These are phyloP conservation scores for Acrobasis suavella DNA, from an alignment of 2,888 invertebrate genomes.

Conservation along the genomic window DNA sequence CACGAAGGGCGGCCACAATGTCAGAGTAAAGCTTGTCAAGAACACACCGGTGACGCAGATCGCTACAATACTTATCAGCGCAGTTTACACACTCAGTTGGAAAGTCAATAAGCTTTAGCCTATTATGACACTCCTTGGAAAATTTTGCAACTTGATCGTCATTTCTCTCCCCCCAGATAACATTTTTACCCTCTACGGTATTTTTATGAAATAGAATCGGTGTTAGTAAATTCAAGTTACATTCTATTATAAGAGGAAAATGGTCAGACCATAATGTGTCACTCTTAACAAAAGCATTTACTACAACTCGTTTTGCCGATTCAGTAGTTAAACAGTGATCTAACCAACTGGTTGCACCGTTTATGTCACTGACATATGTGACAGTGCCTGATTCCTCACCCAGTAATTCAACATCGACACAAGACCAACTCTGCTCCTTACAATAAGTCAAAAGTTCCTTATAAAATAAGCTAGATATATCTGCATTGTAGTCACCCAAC, in stretches of 20 bases:
- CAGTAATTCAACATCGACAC: constrained; percentile 1
- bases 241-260: constrained; percentile 27
- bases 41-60: constrained; percentile 20
- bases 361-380: no score
- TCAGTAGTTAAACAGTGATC: constrained; percentile 26
- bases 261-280: constrained; percentile 27
- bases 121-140: constrained; percentile 20
- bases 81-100: constrained; percentile 19
- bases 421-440: not conserved
- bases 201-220: constrained; percentile 18
- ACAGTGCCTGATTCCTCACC: constrained; percentile 6
- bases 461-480: constrained; percentile 19
- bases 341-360: constrained; percentile 23
- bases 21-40: constrained; percentile 25
- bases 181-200: not conserved
- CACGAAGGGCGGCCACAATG: constrained; percentile 26
- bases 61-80: constrained; percentile 22
- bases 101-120: constrained; percentile 23
- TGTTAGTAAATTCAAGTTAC: constrained; percentile 27
- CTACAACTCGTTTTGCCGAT: constrained; percentile 16
- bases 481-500: constrained; percentile 19
- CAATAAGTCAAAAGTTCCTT: constrained; percentile 17
- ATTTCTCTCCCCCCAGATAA: constrained; percentile 20
- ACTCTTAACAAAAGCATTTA: constrained; percentile 22
- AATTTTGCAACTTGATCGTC: constrained; percentile 8